These are phyloP conservation scores for Athrips mouffetella DNA, from an alignment of 2,888 invertebrate species.

Conservation along the genomic window DNA sequence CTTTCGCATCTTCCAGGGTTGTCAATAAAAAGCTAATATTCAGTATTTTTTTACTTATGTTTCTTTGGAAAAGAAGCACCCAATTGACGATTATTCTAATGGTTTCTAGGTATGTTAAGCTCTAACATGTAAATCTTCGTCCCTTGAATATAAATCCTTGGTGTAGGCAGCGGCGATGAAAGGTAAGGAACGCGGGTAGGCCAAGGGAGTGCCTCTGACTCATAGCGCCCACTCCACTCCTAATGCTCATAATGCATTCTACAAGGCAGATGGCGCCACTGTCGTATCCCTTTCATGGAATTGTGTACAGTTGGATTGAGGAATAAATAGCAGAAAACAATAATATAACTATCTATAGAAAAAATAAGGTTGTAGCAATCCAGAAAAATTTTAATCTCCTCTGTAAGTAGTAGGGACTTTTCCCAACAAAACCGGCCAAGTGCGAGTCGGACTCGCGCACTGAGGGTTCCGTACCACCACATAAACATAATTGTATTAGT, in stretches of 20 bases:
- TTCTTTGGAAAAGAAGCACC: background rate
- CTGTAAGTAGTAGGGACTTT: too few species aligned
- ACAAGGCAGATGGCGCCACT: constrained; percentile 47
- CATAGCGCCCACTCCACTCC: constrained; percentile 56
- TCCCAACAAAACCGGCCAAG: too few species aligned
- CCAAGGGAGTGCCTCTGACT: constrained; percentile 57
- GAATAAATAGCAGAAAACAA: too few species aligned
- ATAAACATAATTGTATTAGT: too few species aligned
- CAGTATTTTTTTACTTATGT: too few species aligned
- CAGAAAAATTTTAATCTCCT: too few species aligned
- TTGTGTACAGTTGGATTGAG: constrained; percentile 5
- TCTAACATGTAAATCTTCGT: constrained; percentile 10
- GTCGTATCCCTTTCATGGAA: constrained; percentile 16
- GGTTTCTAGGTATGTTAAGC: background rate
- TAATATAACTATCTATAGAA: too few species aligned
- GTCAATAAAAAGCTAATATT: too few species aligned
- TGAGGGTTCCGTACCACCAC: too few species aligned
- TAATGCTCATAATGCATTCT: constrained; percentile 38
- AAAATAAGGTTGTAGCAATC: too few species aligned
- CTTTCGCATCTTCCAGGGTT: too few species aligned
- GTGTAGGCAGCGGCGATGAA: constrained; percentile 21
- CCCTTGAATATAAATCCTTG: constrained; percentile 11
- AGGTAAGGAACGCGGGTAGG: constrained; percentile 21
- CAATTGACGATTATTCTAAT: background rate
- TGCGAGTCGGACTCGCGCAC: too few species aligned